A percentile compares a stretch with the other conserved stretches of the same genome.
phyloP scores from a whole-genome alignment of 2,888 invertebrate genomes.

The Megalurothrips usitatus region DNA sequence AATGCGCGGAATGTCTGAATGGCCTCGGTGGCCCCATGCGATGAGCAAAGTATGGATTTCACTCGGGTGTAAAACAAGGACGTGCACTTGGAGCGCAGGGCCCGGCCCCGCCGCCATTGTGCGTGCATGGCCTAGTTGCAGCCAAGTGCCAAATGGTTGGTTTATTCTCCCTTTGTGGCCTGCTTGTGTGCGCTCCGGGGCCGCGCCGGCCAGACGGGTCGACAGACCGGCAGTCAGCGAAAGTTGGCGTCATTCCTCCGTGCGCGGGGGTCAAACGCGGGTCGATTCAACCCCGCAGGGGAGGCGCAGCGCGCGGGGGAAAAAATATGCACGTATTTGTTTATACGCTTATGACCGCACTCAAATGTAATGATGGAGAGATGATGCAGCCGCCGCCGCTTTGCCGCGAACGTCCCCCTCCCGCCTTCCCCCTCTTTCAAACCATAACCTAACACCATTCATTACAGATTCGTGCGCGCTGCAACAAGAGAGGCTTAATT shows the following conservation, averaged over 20 bases:
- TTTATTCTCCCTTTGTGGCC: slow-evolving; percentile 16
- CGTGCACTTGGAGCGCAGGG: background rate
- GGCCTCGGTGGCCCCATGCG: background rate
- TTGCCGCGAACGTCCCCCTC: too few species aligned
- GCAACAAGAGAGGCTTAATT: slow-evolving; percentile 1
- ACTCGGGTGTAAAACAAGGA: slow-evolving; percentile 6
- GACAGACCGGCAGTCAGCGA: background rate
- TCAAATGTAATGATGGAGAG: too few species aligned
- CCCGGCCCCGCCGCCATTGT: background rate
- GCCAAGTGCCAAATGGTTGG: slow-evolving; percentile 8
- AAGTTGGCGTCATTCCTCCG: background rate
- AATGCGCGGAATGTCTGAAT: background rate
- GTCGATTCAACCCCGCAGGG: too few species aligned
- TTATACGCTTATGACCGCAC: too few species aligned
- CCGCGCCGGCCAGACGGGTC: background rate
- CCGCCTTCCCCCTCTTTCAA: too few species aligned
- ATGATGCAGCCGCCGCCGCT: too few species aligned
- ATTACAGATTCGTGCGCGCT: slow-evolving; percentile 1
- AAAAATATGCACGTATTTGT: too few species aligned
- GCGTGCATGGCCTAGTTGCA: background rate
- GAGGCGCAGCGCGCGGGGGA: too few species aligned
- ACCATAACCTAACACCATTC: background rate
- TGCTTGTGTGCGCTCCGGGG: background rate
- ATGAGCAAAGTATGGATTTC: slow-evolving; percentile 7
- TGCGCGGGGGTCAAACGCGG: too few species aligned